These are phyloP conservation scores for Germaria angustata DNA, from an alignment of 2,888 invertebrate genomes.

Conservation along the genomic window DNA sequence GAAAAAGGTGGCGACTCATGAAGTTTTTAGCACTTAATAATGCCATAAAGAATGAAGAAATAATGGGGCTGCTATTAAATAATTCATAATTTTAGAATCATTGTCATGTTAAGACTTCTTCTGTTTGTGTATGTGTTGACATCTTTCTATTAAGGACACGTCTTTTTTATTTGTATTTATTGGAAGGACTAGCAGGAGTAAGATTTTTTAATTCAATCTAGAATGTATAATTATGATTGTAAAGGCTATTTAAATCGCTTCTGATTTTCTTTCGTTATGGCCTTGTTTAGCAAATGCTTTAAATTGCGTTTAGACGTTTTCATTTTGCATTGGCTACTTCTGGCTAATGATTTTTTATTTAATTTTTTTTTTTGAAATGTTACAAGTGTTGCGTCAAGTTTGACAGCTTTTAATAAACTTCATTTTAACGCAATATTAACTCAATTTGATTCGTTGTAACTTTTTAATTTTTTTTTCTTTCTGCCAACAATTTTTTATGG, in stretches of 20 bases:
- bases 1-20: too few relatives aligned
- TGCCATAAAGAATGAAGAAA: too few relatives aligned
- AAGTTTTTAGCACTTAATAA: too few relatives aligned
- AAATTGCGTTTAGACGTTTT: not conserved
- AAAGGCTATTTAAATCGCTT: not conserved
- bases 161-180: not conserved
- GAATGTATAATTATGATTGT: not conserved
- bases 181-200: not conserved
- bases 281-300: conserved; percentile 13
- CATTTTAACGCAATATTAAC: conserved; percentile 68
- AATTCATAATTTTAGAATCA: too few relatives aligned
- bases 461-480: conserved; percentile 29
- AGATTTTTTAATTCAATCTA: not conserved
- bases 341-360: not conserved
- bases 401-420: conserved; percentile 65
- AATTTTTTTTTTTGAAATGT: not conserved
- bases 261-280: not conserved
- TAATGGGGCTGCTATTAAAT: too few relatives aligned
- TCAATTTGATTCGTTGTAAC: conserved; percentile 66
- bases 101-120: too few relatives aligned
- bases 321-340: not conserved
- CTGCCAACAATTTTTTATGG: conserved; percentile 24
- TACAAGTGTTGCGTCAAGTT: conserved; percentile 60
- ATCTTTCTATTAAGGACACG: not conserved
- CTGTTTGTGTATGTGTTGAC: not conserved